Evolutionary conservation across 2,888 invertebrate genomes (phyloP), one percentile per base, ranked within the genome.

Genomic region (Hyposoter dolosus): DNA sequence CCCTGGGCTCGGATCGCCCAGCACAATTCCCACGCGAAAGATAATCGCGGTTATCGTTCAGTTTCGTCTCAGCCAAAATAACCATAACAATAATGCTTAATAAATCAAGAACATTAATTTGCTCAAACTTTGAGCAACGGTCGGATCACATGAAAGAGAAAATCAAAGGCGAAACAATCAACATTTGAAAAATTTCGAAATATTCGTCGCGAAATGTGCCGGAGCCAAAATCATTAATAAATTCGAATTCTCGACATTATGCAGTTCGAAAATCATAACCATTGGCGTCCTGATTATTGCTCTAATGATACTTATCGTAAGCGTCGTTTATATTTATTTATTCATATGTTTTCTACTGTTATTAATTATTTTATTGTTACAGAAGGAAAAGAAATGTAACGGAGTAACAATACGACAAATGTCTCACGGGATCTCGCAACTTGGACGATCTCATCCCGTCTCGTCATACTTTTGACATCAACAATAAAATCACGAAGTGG

Each of bases 371-470:
- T 75, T 71, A 68, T 65, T 63, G 3, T 66, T 53, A 23, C 23
- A 45, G 83, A 82, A 68, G 35, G 23, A 40, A 84, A 69, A 84
- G 84, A 86, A 78, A 82, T 82, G 81, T 78, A 84, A 84, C 82
- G 50, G 50, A 50, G 77, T 81, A 86, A 86, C 84, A 86, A 86
- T 82, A 79, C 77, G 63, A 84, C 68, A 83, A 85, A 80, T 80
- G 71, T 85, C 85, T 83, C 85, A 85, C 85, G 85, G 68, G 85
- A 56, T 85, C 71, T 63, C 82, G 85, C 82, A 85, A 85, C 85
- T 69, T 60, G 81, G 79, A 80, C 69, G 79, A 83, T 80, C 80
- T 76, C 84, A 79, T 86, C 78, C 77, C 66, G 86, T 86, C 84
- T 77, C 86, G 78, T 78, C 86, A 82, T 81, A 78, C 84, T 75